Evolutionary conservation across 2,888 invertebrate species (phyloP).

Genomic region (Mellilla xanthometata): DNA sequence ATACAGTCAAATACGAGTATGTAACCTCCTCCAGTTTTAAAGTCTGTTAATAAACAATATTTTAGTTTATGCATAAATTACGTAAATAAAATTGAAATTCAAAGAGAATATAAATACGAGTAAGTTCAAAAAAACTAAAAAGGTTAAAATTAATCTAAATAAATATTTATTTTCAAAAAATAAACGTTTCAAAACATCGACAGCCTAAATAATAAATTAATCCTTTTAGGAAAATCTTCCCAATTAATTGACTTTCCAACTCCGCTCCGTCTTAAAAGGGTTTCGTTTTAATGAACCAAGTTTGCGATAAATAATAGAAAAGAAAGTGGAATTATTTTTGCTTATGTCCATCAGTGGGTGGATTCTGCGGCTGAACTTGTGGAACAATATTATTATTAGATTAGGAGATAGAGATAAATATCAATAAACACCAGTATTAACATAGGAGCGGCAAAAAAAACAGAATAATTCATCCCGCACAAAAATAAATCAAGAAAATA

Average conservation of each 20-base stretch:
- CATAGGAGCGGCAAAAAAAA: no score
- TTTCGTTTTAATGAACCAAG: conserved; percentile 5
- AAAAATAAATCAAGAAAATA: no score
- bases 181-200: conserved; percentile 5
- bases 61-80: no score
- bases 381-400: conserved; percentile 24
- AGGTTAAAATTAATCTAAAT: not conserved
- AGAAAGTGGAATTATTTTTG: conserved; percentile 26
- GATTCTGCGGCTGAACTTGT: conserved; percentile 24
- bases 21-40: no score
- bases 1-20: no score
- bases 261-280: conserved; percentile 1
- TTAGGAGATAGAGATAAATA: conserved; percentile 8
- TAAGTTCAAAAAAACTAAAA: no score
- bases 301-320: conserved; percentile 7
- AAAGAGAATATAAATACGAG: no score
- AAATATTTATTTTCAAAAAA: not conserved
- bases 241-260: conserved; percentile 11
- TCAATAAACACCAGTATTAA: no score
- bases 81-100: no score
- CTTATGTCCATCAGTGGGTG: conserved; percentile 16
- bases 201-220: conserved; percentile 9
- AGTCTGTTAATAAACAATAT: no score
- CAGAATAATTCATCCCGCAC: no score
- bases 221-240: conserved; percentile 10